Base-by-base conservation (phyloP, 2,888 invertebrate species). In the Eupeodes latifasciatus region DNA sequence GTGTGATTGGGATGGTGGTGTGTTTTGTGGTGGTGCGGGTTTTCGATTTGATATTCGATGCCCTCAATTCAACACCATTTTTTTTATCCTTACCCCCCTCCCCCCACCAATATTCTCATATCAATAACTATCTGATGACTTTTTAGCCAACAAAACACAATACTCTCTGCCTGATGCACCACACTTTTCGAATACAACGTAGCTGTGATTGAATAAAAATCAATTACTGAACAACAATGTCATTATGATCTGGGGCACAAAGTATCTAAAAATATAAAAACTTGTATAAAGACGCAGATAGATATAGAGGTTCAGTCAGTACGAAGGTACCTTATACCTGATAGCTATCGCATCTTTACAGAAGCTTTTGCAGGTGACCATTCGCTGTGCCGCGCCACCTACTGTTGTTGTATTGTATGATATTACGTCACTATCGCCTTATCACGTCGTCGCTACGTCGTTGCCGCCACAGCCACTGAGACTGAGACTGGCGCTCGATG, bases 221-320 rank as follows among this genome's bases (percentile, higher is more conserved):
- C 85, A 82, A 85, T 85, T 85, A 82, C 78, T 67, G 67, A 74
- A 67, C 67, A 19, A 85, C 81, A 82, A 85, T 85, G 85, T 69
- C 76, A 77, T 85, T 77, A 77, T 77, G 71, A 71, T 72, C 64
- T 81, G 76, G 71, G 71, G 36, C 81, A 81, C 40, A 51, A 49
- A 74, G 72, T 64, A 59, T 81, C 81, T 85, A 85, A 81, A 85
- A 77, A 81, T 84, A 84, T 67, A 85, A 34, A 36, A 51, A 51
- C 11, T 34, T 67, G 19, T 51, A 14, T 49, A 51, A 71, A 51
- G 61, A 67, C 47, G 12, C 61, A 44, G 34, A 44, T 53, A 55
- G 14, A 44, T 34, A 9, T 34, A 9, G 55, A 36, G 11, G 6
- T 19, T 5, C 61, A 36, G 59, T 55, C 12, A 27, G 19, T 64